Evolutionary conservation across 2,797 vertebrate species (phyloP).

Genomic region (Sus cebifrons): DNA sequence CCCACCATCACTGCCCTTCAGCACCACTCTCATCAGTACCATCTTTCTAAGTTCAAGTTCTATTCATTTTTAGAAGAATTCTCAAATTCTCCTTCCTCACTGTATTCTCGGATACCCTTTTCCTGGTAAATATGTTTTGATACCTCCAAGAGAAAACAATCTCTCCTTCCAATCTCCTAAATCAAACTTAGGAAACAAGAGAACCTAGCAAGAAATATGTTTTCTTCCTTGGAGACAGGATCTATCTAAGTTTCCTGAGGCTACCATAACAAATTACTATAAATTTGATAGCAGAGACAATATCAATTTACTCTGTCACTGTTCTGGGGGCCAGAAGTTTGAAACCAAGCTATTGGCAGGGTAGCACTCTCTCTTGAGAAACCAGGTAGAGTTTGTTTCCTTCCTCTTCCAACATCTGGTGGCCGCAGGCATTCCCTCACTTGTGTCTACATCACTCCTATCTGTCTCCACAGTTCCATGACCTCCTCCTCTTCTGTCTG

Average conservation of each 20-base stretch:
- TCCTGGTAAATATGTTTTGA: neutral
- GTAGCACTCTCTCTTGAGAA: neutral
- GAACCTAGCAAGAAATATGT: neutral
- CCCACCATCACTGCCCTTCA: neutral
- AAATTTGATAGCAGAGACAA: neutral
- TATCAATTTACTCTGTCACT: neutral
- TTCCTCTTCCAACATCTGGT: neutral
- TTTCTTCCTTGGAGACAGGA: neutral
- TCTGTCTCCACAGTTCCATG: neutral
- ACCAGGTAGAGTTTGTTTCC: neutral
- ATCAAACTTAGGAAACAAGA: neutral
- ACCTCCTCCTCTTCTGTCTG: neutral
- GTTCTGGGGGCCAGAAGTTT: constrained; percentile 38
- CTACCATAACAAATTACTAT: neutral
- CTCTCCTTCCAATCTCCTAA: constrained; percentile 34
- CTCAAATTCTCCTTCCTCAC: neutral
- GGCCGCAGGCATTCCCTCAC: neutral
- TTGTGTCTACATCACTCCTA: neutral
- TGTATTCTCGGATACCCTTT: neutral
- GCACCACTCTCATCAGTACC: neutral
- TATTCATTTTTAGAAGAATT: neutral
- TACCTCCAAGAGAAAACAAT: neutral
- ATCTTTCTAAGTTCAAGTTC: neutral
- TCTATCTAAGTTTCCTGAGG: constrained; percentile 49
- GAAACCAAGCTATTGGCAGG: neutral